Base-by-base conservation (phyloP, 2,888 invertebrate species). In the Eupithecia exiguata region DNA sequence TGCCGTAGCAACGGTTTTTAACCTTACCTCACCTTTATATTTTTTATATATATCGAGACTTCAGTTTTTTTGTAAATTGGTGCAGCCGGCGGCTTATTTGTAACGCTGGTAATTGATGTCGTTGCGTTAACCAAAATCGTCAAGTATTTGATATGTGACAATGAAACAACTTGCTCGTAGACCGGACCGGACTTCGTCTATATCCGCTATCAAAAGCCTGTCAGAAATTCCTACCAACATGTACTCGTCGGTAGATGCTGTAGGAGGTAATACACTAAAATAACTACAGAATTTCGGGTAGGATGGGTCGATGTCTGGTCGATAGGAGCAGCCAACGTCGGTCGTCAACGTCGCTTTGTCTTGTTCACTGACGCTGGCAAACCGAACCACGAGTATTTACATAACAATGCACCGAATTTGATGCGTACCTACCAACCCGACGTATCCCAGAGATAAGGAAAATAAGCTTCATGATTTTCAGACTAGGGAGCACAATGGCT, bases 271-370 rank as follows among this genome's bases (percentile, higher is more conserved):
- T 80, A 82, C 74, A 81, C 77, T 81, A 79, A 80, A 78, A 80
- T 74, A 80, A 76, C 87, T 85, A 69, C 70, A 71, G 70, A 83
- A 84, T 85, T 84, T 83, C 82, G 76, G 82, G 84, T 79, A 76
- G 80, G 89, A 88, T 88, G 88, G 86, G 87, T 88, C 84, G 88
- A 88, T 86, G 88, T 87, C 84, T 87, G 85, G 85, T 87, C 86
- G 89, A 92, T 91, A 90, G 89, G 88, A 88, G 87, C 88, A 89
- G 87, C 88, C 90, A 88, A 89, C 88, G 88, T 90, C 87, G 89
- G 89, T 89, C 90, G 92, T 93, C 93, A 91, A 89, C 91, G 88
- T 86, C 88, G 89, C 93, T 93, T 93, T 94, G 94, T 94, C 93
- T 93, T 92, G 89, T 89, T 89, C 86, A 88, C 89, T 89, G 89